Evolutionary conservation across 2,797 vertebrate genomes (phyloP).

Genomic region (Hirundo rustica): DNA sequence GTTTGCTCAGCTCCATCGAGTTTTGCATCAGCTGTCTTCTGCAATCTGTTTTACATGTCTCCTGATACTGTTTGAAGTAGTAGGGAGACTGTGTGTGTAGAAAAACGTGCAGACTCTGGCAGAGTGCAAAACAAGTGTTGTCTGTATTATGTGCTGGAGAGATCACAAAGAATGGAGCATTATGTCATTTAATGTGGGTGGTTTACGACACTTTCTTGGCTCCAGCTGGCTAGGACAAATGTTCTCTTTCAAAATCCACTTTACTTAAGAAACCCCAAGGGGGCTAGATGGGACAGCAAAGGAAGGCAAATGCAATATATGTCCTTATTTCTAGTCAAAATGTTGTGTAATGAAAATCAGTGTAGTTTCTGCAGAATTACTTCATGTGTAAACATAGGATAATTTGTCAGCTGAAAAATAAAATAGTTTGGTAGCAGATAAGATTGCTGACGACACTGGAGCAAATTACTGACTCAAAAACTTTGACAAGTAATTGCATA

Average conservation of each 20-base stretch:
- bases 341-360: not conserved
- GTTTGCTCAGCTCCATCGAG: not conserved
- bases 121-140: not conserved
- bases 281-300: not conserved
- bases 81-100: not conserved
- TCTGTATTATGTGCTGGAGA: not conserved
- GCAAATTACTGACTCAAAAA: not conserved
- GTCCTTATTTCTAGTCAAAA: not conserved
- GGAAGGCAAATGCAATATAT: not conserved
- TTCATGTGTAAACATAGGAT: not conserved
- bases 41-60: slow-evolving; percentile 7
- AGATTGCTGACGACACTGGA: not conserved
- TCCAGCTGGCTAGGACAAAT: slow-evolving; percentile 1
- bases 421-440: not conserved
- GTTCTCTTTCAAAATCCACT: not conserved
- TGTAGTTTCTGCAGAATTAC: not conserved
- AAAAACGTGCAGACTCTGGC: not conserved
- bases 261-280: not conserved
- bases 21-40: not conserved
- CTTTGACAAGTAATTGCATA: not conserved
- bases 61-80: not conserved
- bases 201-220: slow-evolving; percentile 8
- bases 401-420: not conserved
- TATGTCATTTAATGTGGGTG: not conserved
- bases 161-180: not conserved